Conservation (phyloP, 1,140 invertebrate species). For the Medauroidea extradentata region DNA sequence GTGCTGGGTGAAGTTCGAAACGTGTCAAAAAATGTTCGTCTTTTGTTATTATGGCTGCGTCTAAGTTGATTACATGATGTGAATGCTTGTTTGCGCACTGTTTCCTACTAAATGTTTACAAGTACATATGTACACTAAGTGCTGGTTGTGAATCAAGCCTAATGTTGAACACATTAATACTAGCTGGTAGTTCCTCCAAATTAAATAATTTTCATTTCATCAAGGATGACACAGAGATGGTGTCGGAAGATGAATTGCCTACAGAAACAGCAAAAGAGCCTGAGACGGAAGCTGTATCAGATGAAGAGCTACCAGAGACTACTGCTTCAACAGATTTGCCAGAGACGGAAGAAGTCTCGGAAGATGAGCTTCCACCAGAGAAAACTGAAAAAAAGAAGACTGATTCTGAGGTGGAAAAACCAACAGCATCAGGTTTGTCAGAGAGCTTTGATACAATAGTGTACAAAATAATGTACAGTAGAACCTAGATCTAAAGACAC, state of each 20-base stretch:
- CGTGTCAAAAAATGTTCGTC: too few species aligned
- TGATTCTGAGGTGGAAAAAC: slow-evolving; percentile 26
- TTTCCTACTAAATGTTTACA: background rate
- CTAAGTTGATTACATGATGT: too few species aligned
- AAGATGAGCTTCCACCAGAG: slow-evolving; percentile 68
- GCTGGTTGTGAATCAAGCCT: background rate
- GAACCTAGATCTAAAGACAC: too few species aligned
- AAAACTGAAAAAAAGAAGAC: slow-evolving; percentile 44
- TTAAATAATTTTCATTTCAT: slow-evolving; percentile 9
- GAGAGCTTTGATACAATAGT: too few species aligned
- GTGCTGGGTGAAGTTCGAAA: too few species aligned
- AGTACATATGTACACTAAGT: background rate
- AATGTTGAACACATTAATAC: background rate
- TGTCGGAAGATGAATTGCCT: slow-evolving; percentile 62
- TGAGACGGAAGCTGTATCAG: slow-evolving; percentile 64
- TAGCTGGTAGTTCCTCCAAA: background rate
- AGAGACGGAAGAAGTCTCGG: slow-evolving; percentile 76
- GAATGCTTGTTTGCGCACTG: slow-evolving; percentile 2
- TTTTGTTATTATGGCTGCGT: too few species aligned
- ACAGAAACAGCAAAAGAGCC: slow-evolving; percentile 41
- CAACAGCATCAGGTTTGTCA: slow-evolving; percentile 31
- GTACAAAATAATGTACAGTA: too few species aligned
- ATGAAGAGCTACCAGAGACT: slow-evolving; percentile 66
- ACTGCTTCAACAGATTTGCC: slow-evolving; percentile 70
- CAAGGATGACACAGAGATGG: slow-evolving; percentile 58